phyloP scores from a whole-genome alignment of 2,888 invertebrate genomes.

The Zhengitettix transpicula region DNA sequence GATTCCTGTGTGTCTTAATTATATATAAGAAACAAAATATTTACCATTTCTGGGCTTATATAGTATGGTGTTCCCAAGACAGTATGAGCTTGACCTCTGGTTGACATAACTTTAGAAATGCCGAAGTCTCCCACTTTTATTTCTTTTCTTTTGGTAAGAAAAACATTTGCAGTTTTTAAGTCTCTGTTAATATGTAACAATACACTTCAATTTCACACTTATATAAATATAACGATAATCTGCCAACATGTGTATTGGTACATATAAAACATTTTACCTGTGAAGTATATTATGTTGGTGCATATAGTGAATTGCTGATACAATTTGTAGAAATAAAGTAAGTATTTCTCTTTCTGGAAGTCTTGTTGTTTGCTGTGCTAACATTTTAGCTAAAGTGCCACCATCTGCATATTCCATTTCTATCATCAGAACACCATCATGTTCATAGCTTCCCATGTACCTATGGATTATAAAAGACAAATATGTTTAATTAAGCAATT shows the following conservation, averaged over 20 bases:
- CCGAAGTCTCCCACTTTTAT: conserved; percentile 62
- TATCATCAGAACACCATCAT: conserved; percentile 49
- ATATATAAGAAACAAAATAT: conserved; percentile 8
- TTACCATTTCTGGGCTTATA: conserved; percentile 56
- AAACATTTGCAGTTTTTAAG: conserved; percentile 57
- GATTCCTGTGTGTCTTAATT: too few species aligned
- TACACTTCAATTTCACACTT: neutral
- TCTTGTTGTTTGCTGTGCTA: conserved; percentile 32
- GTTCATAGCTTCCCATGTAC: conserved; percentile 56
- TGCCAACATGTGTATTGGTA: neutral
- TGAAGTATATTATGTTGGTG: conserved; percentile 48
- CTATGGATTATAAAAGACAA: conserved; percentile 19
- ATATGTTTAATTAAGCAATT: too few species aligned
- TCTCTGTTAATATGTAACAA: conserved; percentile 29
- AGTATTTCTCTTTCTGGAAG: conserved; percentile 46
- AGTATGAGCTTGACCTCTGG: conserved; percentile 45
- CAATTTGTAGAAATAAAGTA: conserved; percentile 46
- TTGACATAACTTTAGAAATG: conserved; percentile 55
- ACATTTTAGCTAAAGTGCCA: conserved; percentile 48
- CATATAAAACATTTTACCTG: conserved; percentile 22
- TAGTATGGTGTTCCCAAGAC: conserved; percentile 59
- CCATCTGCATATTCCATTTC: conserved; percentile 69
- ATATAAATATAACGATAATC: neutral
- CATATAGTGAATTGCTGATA: conserved; percentile 50
- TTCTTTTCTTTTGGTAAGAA: conserved; percentile 44